A percentile compares a stretch with the other conserved stretches of the same genome.
These are phyloP conservation scores for Hemicordylus capensis DNA, from an alignment of 2,113 vertebrate genomes.

Conservation along the genomic window DNA sequence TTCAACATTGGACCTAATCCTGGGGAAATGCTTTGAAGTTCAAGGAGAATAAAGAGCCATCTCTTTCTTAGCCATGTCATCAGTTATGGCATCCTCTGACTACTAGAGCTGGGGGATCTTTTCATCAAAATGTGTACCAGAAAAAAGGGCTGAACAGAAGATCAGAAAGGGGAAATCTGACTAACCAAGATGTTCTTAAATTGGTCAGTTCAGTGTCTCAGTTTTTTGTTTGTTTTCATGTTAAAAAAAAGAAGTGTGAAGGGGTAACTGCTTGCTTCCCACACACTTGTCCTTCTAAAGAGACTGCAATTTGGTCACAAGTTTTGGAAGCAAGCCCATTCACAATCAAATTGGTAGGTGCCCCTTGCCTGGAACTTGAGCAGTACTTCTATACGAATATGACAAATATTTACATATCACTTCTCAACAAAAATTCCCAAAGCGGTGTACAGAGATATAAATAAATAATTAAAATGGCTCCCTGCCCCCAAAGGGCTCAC, in stretches of 20 bases:
- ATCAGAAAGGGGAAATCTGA: background rate
- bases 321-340: constrained; percentile 8
- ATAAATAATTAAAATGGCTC: too few relatives aligned
- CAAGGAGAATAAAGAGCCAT: constrained; percentile 36
- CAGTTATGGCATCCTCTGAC: constrained; percentile 33
- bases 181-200: background rate
- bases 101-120: constrained; percentile 32
- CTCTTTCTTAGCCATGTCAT: constrained; percentile 11
- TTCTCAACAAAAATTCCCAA: too few relatives aligned
- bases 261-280: background rate
- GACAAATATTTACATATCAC: too few relatives aligned
- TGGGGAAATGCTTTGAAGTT: constrained; percentile 53
- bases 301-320: constrained; percentile 6
- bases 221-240: constrained; percentile 28
- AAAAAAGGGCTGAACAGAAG: background rate
- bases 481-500: too few relatives aligned
- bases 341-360: background rate
- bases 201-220: background rate
- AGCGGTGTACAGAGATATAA: too few relatives aligned
- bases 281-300: constrained; percentile 19
- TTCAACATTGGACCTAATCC: constrained; percentile 56
- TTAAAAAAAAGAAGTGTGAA: constrained; percentile 13
- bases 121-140: background rate
- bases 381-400: background rate
- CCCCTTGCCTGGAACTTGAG: background rate